Evolutionary conservation across 2,888 invertebrate species (phyloP).

Genomic region (Smittia aterrima): DNA sequence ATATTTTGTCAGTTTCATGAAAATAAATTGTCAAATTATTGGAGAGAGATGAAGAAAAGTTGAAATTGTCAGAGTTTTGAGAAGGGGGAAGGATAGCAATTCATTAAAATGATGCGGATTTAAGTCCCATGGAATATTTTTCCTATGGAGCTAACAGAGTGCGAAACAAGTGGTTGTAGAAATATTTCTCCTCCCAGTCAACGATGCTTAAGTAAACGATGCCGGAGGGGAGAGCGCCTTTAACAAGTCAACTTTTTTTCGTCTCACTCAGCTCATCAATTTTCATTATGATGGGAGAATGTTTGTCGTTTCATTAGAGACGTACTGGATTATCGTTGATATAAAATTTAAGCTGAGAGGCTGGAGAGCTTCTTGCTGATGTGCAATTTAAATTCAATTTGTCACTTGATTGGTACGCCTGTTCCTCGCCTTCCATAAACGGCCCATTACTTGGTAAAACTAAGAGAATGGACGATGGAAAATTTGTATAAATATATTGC

Average conservation of each 20-base stretch:
- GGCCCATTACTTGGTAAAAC: slow-evolving; percentile 72
- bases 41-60: neutral
- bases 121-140: slow-evolving; percentile 1
- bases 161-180: slow-evolving; percentile 9
- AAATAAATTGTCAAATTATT: slow-evolving; percentile 34
- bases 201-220: neutral
- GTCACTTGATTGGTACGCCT: slow-evolving; percentile 72
- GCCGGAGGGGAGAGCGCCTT: neutral
- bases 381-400: slow-evolving; percentile 73
- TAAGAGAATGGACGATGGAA: slow-evolving; percentile 46
- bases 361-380: slow-evolving; percentile 73
- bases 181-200: neutral
- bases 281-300: slow-evolving; percentile 40
- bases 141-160: neutral
- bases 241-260: slow-evolving; percentile 10
- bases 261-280: slow-evolving; percentile 32
- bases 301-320: slow-evolving; percentile 43
- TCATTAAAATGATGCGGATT: slow-evolving; percentile 33
- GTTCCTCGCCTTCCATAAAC: slow-evolving; percentile 61
- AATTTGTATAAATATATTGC: neutral
- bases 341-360: slow-evolving; percentile 73
- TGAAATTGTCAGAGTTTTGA: neutral
- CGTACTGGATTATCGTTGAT: slow-evolving; percentile 74
- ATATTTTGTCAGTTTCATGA: slow-evolving; percentile 15
- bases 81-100: neutral